These are phyloP conservation scores for Iphiclides podalirius DNA, from an alignment of 2,888 invertebrate species.

Conservation along the genomic window DNA sequence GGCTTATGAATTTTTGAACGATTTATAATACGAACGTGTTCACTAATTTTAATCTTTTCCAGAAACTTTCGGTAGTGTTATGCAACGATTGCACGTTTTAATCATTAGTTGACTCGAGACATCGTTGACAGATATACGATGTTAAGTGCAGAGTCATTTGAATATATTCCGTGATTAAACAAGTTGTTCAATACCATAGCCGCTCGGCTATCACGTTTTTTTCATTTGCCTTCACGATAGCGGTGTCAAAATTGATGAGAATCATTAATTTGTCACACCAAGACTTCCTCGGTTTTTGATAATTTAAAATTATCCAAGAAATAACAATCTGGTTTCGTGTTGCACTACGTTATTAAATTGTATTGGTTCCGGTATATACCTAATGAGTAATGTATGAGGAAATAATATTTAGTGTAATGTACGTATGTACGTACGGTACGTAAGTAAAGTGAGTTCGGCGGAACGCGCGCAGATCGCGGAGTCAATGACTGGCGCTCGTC, in stretches of 20 bases:
- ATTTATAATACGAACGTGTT: not conserved
- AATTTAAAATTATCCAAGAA: too few species aligned
- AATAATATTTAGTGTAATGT: too few species aligned
- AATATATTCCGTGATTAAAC: conserved; percentile 13
- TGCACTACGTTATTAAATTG: too few species aligned
- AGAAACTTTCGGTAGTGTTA: conserved; percentile 1
- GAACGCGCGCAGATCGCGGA: conserved; percentile 47
- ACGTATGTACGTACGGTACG: conserved; percentile 7
- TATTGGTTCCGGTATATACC: too few species aligned
- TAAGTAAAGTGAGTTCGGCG: conserved; percentile 18
- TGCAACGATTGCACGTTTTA: conserved; percentile 12
- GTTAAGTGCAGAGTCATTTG: conserved; percentile 13
- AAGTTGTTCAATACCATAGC: conserved; percentile 9
- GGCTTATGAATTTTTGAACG: not conserved
- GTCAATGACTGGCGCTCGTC: conserved; percentile 71
- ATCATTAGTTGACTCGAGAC: conserved; percentile 11
- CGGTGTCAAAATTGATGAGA: conserved; percentile 15
- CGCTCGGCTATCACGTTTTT: conserved; percentile 14
- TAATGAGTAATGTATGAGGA: too few species aligned
- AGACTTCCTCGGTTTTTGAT: not conserved
- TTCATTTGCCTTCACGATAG: conserved; percentile 23
- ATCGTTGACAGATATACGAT: conserved; percentile 10
- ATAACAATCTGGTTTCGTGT: too few species aligned
- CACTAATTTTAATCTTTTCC: not conserved
- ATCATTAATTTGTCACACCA: conserved; percentile 10